phyloP scores from a whole-genome alignment of 2,797 vertebrate species.

The Tangara arthus region DNA sequence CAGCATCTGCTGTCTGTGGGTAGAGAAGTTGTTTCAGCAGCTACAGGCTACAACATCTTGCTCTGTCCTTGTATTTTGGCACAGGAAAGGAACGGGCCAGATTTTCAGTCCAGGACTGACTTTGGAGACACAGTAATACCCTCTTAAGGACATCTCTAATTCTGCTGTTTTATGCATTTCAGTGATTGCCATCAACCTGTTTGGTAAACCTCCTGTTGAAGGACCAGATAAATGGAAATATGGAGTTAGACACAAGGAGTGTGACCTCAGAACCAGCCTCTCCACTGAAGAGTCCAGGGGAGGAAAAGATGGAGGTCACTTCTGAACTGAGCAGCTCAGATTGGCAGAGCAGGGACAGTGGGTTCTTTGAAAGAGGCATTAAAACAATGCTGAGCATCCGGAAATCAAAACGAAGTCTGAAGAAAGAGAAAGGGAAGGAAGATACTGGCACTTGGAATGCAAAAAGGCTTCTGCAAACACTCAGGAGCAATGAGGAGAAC shows the following conservation, averaged over 20 bases:
- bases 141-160: not conserved
- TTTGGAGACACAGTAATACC: not conserved
- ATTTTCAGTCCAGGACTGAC: not conserved
- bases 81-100: not conserved
- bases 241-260: not conserved
- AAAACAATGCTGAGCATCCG: conserved; percentile 11
- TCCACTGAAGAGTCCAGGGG: not conserved
- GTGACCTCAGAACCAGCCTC: not conserved
- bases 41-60: not conserved
- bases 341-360: not conserved
- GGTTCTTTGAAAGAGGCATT: conserved; percentile 13
- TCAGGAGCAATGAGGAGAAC: not conserved
- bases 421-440: conserved; percentile 19
- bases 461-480: not conserved
- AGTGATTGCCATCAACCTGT: not conserved
- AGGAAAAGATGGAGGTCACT: not conserved
- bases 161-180: not conserved
- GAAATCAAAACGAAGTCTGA: not conserved
- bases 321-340: not conserved
- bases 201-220: not conserved
- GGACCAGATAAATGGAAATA: not conserved
- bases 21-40: not conserved
- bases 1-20: not conserved
- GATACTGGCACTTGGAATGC: not conserved
- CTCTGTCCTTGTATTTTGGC: not conserved